These are phyloP conservation scores for Phoxinus phoxinus DNA, from an alignment of 2,113 vertebrate genomes.

Conservation along the genomic window DNA sequence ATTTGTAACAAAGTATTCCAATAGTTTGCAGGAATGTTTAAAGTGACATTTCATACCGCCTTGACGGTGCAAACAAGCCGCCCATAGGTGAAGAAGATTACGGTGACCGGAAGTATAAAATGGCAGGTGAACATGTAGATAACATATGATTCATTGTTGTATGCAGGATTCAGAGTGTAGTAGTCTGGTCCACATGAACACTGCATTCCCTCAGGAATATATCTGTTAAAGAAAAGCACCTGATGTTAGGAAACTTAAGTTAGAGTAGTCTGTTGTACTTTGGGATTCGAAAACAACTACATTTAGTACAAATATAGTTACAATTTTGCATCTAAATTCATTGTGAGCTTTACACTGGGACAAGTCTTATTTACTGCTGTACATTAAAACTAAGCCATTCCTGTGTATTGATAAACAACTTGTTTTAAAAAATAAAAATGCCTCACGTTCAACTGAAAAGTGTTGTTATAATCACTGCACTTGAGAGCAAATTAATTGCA, in stretches of 20 bases:
- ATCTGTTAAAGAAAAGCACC: slow-evolving; percentile 61
- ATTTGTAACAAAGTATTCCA: neutral
- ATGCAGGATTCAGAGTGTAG: slow-evolving; percentile 75
- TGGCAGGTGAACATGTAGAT: slow-evolving; percentile 75
- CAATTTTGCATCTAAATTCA: neutral
- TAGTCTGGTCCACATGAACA: slow-evolving; percentile 77
- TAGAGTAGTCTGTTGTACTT: neutral
- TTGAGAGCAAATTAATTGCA: neutral
- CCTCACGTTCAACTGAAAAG: neutral
- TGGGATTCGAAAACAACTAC: neutral
- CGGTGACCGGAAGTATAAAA: slow-evolving; percentile 68
- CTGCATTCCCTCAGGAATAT: slow-evolving; percentile 77
- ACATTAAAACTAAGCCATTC: neutral
- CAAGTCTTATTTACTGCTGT: neutral
- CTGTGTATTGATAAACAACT: neutral
- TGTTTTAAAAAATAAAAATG: neutral
- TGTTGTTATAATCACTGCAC: neutral
- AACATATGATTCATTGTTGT: slow-evolving; percentile 78
- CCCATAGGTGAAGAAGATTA: slow-evolving; percentile 78
- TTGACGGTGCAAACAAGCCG: slow-evolving; percentile 77
- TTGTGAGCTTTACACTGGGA: neutral
- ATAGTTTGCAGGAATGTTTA: neutral
- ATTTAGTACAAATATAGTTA: neutral
- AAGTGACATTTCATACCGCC: slow-evolving; percentile 66
- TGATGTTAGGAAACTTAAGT: neutral